Percentiles rank a stretch among this genome's conserved stretches.
phyloP scores from a whole-genome alignment of 2,888 invertebrate genomes.

The Macropis europaea region DNA sequence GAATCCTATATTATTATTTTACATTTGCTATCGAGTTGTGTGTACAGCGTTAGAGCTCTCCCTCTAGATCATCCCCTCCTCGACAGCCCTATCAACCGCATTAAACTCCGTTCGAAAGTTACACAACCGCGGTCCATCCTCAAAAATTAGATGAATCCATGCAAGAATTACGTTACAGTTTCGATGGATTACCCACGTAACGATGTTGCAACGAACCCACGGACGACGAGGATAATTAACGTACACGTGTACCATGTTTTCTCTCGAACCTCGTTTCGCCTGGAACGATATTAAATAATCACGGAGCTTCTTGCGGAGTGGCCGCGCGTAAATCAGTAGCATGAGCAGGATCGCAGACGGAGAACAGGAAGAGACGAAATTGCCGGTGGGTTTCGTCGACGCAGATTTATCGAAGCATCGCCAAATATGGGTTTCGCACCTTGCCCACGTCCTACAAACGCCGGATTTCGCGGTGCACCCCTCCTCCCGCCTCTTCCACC shows the following conservation, averaged over 20 bases:
- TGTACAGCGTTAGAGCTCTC: no score
- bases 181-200: no score
- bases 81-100: no score
- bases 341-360: constrained; percentile 8
- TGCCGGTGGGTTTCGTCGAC: constrained; percentile 37
- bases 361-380: constrained; percentile 39
- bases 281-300: not conserved
- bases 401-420: constrained; percentile 71
- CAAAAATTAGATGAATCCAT: no score
- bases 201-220: no score
- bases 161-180: no score
- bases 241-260: not conserved
- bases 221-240: constrained; percentile 3
- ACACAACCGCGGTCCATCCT: no score
- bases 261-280: not conserved
- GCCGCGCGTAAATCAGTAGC: constrained; percentile 1
- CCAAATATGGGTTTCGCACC: constrained; percentile 74
- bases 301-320: not conserved
- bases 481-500: constrained; percentile 52
- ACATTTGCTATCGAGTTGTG: no score
- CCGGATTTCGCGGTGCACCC: constrained; percentile 70
- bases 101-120: no score
- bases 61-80: no score
- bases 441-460: constrained; percentile 68
- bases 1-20: no score